These are phyloP conservation scores for Phalacrocorax pelagicus DNA, from an alignment of 2,113 vertebrate genomes.

Conservation along the genomic window DNA sequence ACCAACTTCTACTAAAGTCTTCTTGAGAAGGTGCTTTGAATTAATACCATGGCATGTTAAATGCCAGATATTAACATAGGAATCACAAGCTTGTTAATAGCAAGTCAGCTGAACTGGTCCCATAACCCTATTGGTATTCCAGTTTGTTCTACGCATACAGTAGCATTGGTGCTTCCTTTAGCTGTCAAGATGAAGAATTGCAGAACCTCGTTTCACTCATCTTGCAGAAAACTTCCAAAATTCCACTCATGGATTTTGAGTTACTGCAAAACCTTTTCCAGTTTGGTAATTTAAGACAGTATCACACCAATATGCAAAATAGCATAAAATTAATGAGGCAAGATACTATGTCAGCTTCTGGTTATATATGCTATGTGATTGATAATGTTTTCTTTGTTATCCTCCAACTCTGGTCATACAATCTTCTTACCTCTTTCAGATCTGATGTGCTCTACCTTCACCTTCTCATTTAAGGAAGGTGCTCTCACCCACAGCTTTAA, in stretches of 20 bases:
- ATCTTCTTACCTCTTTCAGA: not conserved
- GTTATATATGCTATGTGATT: not conserved
- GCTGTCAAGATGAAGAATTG: not conserved
- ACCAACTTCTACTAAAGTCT: not conserved
- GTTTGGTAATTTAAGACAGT: not conserved
- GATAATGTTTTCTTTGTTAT: not conserved
- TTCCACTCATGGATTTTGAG: not conserved
- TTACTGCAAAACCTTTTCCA: not conserved
- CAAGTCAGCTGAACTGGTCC: not conserved
- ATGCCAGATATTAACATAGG: not conserved
- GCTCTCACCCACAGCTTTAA: not conserved
- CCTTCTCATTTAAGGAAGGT: not conserved
- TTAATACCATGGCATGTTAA: not conserved
- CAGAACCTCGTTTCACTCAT: not conserved
- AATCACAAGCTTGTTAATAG: not conserved
- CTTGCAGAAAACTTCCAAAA: not conserved
- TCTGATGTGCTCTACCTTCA: not conserved
- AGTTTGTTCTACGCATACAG: not conserved
- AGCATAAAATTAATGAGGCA: not conserved
- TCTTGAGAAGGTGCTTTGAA: not conserved
- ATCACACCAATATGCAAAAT: not conserved
- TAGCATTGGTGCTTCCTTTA: not conserved
- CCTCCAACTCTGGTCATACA: not conserved
- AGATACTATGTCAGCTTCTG: not conserved
- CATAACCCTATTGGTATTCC: not conserved